These are phyloP conservation scores for Nezara viridula DNA, from an alignment of 2,888 invertebrate genomes.

Conservation along the genomic window DNA sequence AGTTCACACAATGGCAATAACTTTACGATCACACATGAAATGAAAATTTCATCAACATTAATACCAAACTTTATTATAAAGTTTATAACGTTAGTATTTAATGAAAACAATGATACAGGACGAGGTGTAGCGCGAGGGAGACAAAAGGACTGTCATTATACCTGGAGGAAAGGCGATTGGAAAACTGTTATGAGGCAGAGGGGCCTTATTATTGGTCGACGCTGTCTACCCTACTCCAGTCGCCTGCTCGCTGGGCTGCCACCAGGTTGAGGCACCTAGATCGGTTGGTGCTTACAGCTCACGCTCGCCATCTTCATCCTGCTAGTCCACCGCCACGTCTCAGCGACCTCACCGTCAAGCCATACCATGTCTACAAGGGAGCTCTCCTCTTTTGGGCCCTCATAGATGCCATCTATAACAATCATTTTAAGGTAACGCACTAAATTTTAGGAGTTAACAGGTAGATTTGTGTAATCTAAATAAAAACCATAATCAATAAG, in stretches of 20 bases:
- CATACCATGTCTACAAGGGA: slow-evolving; percentile 68
- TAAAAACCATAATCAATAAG: background rate
- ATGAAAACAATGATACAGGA: slow-evolving; percentile 70
- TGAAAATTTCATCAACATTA: no score
- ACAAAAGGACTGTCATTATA: slow-evolving; percentile 82
- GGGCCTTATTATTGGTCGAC: slow-evolving; percentile 91
- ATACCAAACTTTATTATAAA: no score
- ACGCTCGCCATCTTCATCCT: slow-evolving; percentile 79
- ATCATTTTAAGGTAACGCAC: slow-evolving; percentile 84
- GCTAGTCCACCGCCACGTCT: slow-evolving; percentile 69
- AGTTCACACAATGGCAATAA: no score
- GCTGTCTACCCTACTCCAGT: slow-evolving; percentile 84
- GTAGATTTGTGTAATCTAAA: background rate
- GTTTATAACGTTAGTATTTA: background rate
- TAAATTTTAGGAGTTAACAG: background rate
- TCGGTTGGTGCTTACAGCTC: slow-evolving; percentile 83
- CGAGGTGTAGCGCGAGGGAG: slow-evolving; percentile 83
- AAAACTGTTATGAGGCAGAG: slow-evolving; percentile 89
- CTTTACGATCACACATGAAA: no score
- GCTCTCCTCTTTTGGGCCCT: slow-evolving; percentile 88
- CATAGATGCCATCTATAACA: slow-evolving; percentile 85
- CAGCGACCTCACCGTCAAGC: slow-evolving; percentile 70
- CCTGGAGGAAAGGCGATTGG: slow-evolving; percentile 76
- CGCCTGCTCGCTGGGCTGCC: slow-evolving; percentile 83
- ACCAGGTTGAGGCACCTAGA: slow-evolving; percentile 80